Evolutionary conservation across 2,113 vertebrate species (phyloP).

Genomic region (Nesospiza acunhae): DNA sequence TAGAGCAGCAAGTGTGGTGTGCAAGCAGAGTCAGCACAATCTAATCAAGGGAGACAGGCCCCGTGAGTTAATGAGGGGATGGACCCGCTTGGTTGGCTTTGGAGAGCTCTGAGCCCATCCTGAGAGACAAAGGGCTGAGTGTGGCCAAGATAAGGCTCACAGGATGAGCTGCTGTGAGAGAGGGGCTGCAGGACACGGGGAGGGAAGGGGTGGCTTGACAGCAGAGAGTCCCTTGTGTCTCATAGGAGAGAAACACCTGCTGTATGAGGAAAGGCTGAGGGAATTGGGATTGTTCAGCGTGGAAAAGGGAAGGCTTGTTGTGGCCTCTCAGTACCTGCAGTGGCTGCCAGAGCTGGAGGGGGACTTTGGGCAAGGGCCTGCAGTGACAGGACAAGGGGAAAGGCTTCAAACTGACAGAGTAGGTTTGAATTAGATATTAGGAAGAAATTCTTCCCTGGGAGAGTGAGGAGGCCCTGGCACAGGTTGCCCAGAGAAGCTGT

Average conservation of each 20-base stretch:
- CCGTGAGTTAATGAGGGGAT: slow-evolving; percentile 21
- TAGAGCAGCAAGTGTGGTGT: slow-evolving; percentile 32
- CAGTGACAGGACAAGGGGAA: neutral
- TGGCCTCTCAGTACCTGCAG: neutral
- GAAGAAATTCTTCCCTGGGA: neutral
- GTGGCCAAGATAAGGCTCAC: neutral
- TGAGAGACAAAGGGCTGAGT: neutral
- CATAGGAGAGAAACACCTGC: neutral
- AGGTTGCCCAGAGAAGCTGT: neutral
- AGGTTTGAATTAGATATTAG: neutral
- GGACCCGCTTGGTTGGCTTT: neutral
- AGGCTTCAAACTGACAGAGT: neutral
- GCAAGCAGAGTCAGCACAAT: slow-evolving; percentile 45
- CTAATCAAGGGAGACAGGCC: slow-evolving; percentile 39
- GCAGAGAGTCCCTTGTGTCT: neutral
- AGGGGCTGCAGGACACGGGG: neutral
- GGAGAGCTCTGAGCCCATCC: neutral
- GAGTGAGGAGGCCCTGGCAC: accelerated
- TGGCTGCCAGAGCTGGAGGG: neutral
- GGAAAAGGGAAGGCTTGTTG: neutral
- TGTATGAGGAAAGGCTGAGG: neutral
- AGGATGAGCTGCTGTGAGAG: neutral
- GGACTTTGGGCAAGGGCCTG: neutral
- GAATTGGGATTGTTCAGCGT: neutral
- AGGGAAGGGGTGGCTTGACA: neutral